phyloP scores from a whole-genome alignment of 2,797 vertebrate genomes.

The Chelmon rostratus region DNA sequence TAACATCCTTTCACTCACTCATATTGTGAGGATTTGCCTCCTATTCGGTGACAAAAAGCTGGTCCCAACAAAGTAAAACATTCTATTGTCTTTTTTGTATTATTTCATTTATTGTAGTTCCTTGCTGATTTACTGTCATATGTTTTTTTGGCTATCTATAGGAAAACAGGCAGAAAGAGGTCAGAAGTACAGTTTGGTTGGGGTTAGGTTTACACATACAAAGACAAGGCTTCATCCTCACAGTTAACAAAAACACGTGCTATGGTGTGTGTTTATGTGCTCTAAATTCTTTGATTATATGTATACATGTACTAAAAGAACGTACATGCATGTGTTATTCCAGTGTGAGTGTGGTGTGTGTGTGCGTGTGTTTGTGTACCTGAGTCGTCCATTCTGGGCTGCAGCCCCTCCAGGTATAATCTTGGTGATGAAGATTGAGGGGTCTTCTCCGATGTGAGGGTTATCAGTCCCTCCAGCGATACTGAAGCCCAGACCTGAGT shows the following conservation, averaged over 20 bases:
- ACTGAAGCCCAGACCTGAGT: conserved; percentile 97
- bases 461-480: conserved; percentile 98
- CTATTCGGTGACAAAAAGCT: neutral
- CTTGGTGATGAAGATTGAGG: conserved; percentile 98
- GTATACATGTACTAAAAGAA: neutral
- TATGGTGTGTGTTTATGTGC: neutral
- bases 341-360: neutral
- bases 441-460: conserved; percentile 97
- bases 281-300: neutral
- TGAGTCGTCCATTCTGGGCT: conserved; percentile 95
- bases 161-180: no score
- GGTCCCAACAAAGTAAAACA: neutral
- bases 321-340: neutral
- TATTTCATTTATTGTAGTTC: neutral
- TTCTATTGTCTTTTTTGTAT: neutral
- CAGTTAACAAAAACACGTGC: neutral
- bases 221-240: neutral
- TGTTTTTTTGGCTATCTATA: no score
- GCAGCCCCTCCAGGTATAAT: conserved; percentile 97
- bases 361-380: conserved; percentile 80
- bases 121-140: neutral
- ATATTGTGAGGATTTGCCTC: neutral
- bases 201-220: neutral
- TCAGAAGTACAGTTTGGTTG: neutral
- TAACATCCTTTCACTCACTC: neutral